A percentile compares a stretch with the other conserved stretches of the same genome.
phyloP scores from a whole-genome alignment of 2,888 invertebrate species.

The Acleris holmiana region DNA sequence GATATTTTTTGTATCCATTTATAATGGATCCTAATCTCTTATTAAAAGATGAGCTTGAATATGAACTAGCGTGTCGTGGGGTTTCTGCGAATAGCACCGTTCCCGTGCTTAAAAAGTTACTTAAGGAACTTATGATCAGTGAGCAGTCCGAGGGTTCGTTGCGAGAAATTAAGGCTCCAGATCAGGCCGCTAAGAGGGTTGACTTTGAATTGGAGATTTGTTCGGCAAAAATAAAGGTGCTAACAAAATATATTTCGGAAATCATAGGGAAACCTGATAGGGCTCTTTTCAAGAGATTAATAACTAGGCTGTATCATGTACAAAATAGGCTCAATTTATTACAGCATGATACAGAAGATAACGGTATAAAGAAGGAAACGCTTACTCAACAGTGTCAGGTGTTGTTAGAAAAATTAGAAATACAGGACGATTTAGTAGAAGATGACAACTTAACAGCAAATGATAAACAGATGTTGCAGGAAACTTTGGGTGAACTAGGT shows the following conservation, averaged over 20 bases:
- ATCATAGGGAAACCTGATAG: slow-evolving; percentile 14
- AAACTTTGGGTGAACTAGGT: too few species aligned
- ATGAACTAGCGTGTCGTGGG: slow-evolving; percentile 5
- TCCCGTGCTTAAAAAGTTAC: slow-evolving; percentile 6
- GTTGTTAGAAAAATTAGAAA: slow-evolving; percentile 7
- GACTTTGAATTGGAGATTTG: slow-evolving; percentile 7
- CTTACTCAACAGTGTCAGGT: slow-evolving; percentile 2
- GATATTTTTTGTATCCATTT: neutral
- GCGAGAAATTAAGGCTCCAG: neutral
- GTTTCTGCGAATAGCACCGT: slow-evolving; percentile 1
- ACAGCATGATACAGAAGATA: neutral
- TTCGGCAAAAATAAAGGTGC: neutral
- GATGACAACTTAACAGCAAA: neutral
- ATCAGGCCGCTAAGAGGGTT: neutral
- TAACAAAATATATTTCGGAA: slow-evolving; percentile 11
- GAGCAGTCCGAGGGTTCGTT: neutral
- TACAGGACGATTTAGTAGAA: neutral
- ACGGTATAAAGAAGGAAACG: neutral
- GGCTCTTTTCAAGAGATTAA: slow-evolving; percentile 1
- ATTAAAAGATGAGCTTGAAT: slow-evolving; percentile 12
- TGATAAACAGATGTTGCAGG: slow-evolving; percentile 11
- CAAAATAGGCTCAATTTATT: slow-evolving; percentile 3
- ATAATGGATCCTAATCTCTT: slow-evolving; percentile 8
- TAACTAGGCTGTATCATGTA: slow-evolving; percentile 11
- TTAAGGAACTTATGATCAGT: neutral